These are phyloP conservation scores for Numenius arquata DNA, from an alignment of 2,113 vertebrate species.

Conservation along the genomic window DNA sequence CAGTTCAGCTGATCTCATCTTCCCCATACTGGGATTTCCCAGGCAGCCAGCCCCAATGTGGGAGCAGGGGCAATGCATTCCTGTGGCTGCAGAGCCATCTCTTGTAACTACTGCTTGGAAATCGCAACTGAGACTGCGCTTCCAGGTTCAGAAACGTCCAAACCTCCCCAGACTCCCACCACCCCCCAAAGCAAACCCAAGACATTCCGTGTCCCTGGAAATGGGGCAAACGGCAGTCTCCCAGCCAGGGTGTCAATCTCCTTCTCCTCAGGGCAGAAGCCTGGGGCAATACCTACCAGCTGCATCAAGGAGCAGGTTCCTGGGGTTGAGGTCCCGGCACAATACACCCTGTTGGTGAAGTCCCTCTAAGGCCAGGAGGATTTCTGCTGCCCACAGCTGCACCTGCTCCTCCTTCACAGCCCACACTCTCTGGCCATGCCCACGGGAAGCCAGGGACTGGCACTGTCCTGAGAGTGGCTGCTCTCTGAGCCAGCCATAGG, in stretches of 20 bases:
- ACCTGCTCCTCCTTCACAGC: conserved; percentile 84
- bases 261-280: neutral
- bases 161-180: neutral
- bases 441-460: neutral
- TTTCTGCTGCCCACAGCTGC: conserved; percentile 89
- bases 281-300: conserved; percentile 73
- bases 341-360: conserved; percentile 94
- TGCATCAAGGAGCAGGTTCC: conserved; percentile 89
- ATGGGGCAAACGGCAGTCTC: neutral
- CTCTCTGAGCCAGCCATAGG: neutral
- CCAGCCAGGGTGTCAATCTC: neutral
- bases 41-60: neutral
- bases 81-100: neutral
- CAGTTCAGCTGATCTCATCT: neutral
- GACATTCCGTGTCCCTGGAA: neutral
- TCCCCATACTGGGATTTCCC: neutral
- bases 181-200: neutral
- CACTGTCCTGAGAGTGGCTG: neutral
- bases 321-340: conserved; percentile 95
- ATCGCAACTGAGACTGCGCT: neutral
- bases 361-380: conserved; percentile 89
- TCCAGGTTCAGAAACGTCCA: neutral
- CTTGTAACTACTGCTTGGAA: neutral
- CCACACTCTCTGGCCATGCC: conserved; percentile 53
- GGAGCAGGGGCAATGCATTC: neutral